A percentile compares a stretch with the other conserved stretches of the same genome.
These are phyloP conservation scores for Malurus alboscapulatus DNA, from an alignment of 2,113 vertebrate species.

Conservation along the genomic window DNA sequence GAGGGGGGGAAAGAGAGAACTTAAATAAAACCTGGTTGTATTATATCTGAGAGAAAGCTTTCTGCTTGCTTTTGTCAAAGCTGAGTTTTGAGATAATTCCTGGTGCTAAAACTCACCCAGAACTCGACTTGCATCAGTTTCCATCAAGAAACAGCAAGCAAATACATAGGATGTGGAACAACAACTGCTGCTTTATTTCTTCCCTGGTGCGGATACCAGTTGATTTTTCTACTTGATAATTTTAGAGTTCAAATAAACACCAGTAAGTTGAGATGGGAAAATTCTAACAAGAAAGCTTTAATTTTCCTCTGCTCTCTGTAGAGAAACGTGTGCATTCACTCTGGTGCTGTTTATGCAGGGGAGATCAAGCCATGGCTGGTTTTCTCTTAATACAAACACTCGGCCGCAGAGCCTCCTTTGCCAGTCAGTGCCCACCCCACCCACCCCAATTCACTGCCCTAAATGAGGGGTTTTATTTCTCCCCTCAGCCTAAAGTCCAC, in stretches of 20 bases:
- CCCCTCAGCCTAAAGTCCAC: neutral
- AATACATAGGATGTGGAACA: neutral
- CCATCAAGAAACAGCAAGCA: neutral
- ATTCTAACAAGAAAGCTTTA: neutral
- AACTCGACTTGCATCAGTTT: neutral
- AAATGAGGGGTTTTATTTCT: slow-evolving; percentile 2
- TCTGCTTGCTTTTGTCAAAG: slow-evolving; percentile 57
- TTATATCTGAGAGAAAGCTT: slow-evolving; percentile 71
- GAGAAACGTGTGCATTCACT: neutral
- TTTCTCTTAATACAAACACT: neutral
- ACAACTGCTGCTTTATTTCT: slow-evolving; percentile 21
- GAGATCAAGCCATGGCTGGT: neutral
- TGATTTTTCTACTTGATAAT: slow-evolving; percentile 34
- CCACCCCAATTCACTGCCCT: neutral
- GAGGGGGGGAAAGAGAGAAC: slow-evolving; percentile 74
- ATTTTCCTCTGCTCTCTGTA: neutral
- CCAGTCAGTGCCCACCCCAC: neutral
- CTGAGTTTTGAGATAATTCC: slow-evolving; percentile 50
- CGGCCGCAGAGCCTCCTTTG: neutral
- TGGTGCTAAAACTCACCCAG: slow-evolving; percentile 42
- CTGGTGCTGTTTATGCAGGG: neutral
- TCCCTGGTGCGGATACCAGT: neutral
- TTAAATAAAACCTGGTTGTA: slow-evolving; percentile 81
- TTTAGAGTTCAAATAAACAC: slow-evolving; percentile 51
- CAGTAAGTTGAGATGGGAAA: slow-evolving; percentile 41